Evolutionary conservation across 92 coral and sea anemone species (phyloP).

Genomic region (Actinernus sp.): DNA sequence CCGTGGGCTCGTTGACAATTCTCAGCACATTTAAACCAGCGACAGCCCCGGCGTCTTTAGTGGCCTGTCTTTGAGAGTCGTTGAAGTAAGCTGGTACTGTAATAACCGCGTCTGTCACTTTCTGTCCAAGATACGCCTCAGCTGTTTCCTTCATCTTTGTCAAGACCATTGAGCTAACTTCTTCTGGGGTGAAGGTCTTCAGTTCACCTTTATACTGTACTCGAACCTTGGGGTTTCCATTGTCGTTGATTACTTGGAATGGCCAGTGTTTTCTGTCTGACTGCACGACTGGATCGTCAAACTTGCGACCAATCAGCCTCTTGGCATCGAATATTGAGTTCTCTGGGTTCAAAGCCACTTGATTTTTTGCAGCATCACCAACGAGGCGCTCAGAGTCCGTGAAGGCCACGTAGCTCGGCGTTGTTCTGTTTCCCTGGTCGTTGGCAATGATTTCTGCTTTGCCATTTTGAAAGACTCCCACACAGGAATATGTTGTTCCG

Average conservation of each 20-base stretch:
- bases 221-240: constrained; percentile 66
- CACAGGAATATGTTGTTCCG: constrained; percentile 98
- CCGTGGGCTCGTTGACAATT: constrained; percentile 91
- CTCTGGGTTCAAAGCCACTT: constrained; percentile 88
- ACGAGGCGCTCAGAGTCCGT: constrained; percentile 90
- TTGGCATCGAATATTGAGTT: constrained; percentile 94
- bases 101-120: constrained; percentile 62
- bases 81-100: constrained; percentile 89
- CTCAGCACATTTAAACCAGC: constrained; percentile 85
- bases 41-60: constrained; percentile 78
- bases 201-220: constrained; percentile 51
- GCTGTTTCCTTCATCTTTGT: constrained; percentile 90
- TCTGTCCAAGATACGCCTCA: constrained; percentile 77
- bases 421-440: constrained; percentile 96
- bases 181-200: constrained; percentile 76
- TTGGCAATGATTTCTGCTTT: constrained; percentile 98
- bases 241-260: constrained; percentile 60
- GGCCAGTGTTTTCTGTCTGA: constrained; percentile 98
- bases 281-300: constrained; percentile 74
- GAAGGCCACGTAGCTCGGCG: constrained; percentile 97
- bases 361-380: constrained; percentile 95
- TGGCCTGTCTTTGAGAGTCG: constrained; percentile 88
- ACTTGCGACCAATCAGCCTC: constrained; percentile 90
- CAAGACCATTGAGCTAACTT: constrained; percentile 81
- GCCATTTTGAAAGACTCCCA: constrained; percentile 94